Evolutionary conservation across 1,140 invertebrate species (phyloP).

Genomic region (Drosophila neocordata): DNA sequence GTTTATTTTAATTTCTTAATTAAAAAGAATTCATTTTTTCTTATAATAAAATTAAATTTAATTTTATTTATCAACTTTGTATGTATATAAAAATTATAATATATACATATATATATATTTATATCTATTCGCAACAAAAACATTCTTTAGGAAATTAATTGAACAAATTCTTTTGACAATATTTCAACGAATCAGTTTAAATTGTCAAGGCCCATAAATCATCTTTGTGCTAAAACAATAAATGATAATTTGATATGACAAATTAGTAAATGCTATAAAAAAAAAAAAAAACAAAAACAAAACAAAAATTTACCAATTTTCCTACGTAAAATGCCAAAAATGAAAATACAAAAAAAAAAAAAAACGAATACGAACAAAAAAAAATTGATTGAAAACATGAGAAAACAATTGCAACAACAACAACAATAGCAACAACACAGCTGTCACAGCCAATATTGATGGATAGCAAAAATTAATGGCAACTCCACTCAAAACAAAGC

Average conservation of each 20-base stretch:
- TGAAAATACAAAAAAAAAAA: neutral
- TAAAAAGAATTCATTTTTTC: too few species aligned
- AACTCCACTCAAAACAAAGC: constrained; percentile 37
- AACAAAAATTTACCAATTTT: neutral
- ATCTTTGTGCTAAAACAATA: neutral
- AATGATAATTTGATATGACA: constrained; percentile 30
- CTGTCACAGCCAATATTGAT: constrained; percentile 35
- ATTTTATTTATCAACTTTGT: too few species aligned
- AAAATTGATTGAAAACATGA: constrained; percentile 48
- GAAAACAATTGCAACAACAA: constrained; percentile 19
- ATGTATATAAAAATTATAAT: too few species aligned
- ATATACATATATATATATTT: too few species aligned
- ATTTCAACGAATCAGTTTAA: neutral
- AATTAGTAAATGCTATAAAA: constrained; percentile 18
- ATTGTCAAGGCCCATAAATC: neutral
- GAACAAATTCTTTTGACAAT: neutral
- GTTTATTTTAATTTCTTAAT: too few species aligned
- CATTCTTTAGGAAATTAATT: too few species aligned
- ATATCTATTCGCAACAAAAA: too few species aligned
- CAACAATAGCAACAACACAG: constrained; percentile 15
- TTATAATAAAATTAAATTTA: too few species aligned
- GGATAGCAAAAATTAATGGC: constrained; percentile 47
- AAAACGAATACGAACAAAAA: too few species aligned
- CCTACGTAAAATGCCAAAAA: constrained; percentile 29
- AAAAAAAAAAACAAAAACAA: neutral